Base-by-base conservation (phyloP, 2,797 vertebrate genomes). In the Smutsia gigantea region DNA sequence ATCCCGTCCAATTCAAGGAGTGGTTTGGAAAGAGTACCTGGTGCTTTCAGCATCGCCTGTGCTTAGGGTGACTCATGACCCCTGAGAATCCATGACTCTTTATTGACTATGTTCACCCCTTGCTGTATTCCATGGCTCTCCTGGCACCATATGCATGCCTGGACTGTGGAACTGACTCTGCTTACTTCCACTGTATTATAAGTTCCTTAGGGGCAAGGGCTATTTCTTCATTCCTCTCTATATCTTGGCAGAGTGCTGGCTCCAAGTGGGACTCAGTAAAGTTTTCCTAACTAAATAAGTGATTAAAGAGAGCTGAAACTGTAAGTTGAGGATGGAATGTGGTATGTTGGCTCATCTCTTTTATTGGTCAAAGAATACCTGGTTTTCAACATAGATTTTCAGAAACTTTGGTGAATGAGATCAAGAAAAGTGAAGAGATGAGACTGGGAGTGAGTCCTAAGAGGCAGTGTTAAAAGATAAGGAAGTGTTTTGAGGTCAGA, bases 61-160 rank as follows among this genome's bases (percentile, higher is more conserved):
- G 2, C 17, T 61, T 64, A 1, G 2, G 49, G 12, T 83, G 94
- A 79, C n/a, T 19, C 9, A 27, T n/a, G 42, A 71, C n/a, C 29
- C 34, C 1, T 63, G 42, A 84, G 87, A 89, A 94, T 59, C 8
- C 27, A 6, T 89, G 29, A 72, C 37, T 29, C 55, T 10, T 55
- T 34, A 37, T 78, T 88, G 59, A 49, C 25, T 49, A 6, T 13
- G 0, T 55, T 59, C 13, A 51, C 49, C n/a, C 27, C 34, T 21
- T 53, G 1, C 13, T 53, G 74, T 2, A 19, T 17, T 18, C 15
- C 0, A 2, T 42, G 79, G 19, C 57, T 77, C 29, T 25, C 13
- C 29, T 4, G 42, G 37, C 2, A 11, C 4, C 34, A 46, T 7
- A 4, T n/a, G 4, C 0, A 1, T 21, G 23, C 6, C 19, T 34